These are phyloP conservation scores for Chamaetylas fuelleborni DNA, from an alignment of 2,113 vertebrate genomes.

Conservation along the genomic window DNA sequence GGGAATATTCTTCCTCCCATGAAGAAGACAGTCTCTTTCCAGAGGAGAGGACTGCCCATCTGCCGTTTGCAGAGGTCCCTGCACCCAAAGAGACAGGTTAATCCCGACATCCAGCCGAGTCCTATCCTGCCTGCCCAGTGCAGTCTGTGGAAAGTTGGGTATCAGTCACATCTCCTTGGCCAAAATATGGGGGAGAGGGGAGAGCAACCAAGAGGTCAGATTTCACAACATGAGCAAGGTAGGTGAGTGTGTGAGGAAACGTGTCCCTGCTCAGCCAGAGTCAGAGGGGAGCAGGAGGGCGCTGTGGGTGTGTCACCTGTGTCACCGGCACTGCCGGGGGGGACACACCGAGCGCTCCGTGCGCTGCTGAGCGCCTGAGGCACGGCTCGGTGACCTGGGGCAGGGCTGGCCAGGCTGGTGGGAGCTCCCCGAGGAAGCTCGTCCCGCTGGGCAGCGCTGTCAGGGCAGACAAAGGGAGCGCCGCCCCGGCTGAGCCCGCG, in stretches of 20 bases:
- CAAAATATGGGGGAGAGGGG: background rate
- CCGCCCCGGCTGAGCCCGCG: too few relatives aligned
- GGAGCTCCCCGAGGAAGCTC: too few relatives aligned
- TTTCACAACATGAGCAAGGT: slow-evolving; percentile 8
- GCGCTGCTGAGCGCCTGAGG: too few relatives aligned
- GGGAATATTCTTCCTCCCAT: background rate
- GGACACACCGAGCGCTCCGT: too few relatives aligned
- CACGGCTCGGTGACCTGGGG: too few relatives aligned
- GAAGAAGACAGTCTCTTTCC: background rate
- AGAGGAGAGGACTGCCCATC: background rate
- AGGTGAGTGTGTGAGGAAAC: background rate
- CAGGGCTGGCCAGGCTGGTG: too few relatives aligned
- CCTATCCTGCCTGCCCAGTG: background rate
- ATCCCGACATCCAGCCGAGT: background rate
- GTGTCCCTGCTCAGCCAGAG: background rate
- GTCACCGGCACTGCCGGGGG: background rate
- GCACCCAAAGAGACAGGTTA: background rate
- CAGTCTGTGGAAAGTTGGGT: background rate
- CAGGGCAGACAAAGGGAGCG: too few relatives aligned
- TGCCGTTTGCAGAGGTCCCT: background rate
- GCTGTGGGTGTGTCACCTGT: background rate
- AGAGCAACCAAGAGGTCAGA: background rate
- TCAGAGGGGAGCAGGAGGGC: background rate
- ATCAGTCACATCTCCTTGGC: background rate
- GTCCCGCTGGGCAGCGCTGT: too few relatives aligned